Evolutionary conservation across 2,888 invertebrate genomes (phyloP), one percentile per base, ranked within the genome.

Genomic region (Plemyria rubiginata): DNA sequence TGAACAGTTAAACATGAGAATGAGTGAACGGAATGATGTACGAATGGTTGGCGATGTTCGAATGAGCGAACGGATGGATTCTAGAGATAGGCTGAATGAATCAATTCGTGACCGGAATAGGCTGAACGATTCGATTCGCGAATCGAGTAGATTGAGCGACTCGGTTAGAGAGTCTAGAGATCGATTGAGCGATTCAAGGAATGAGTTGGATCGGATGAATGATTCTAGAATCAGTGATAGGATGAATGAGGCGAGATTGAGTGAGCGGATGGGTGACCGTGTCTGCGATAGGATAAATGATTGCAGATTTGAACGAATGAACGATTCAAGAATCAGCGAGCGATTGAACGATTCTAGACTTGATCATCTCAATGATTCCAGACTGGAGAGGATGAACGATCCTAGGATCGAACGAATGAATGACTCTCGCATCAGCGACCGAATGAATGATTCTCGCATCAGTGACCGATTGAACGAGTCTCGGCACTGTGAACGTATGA

Each of bases 211-310:
- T 32, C 50, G 76, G 48, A 67, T 80, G 61, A 83, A 79, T 13
- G 84, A 82, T 13, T 74, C 80, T 0, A 78, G 84, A 61, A 78
- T 85, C 41, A 79, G 80, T 63, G 87, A 86, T 13, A 73, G 87
- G 64, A 76, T 84, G 75, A 85, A 81, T n/a, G 86, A 86, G 55
- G 73, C 81, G 3, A 76, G 85, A 4, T 67, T 81, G 62, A 62
- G 62, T 41, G 62, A 61, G 36, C 43, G 57, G 6, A 70, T 80
- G 64, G 32, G 50, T 29, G 56, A 54, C 32, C 54, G 60, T 0
- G 46, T 46, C 36, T 74, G 67, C 11, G 73, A 72, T 58, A 65
- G 71, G 8, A 38, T 71, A 63, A 80, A 76, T 36, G 84, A 85
- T 15, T 74, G 82, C 0, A 72, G 77, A 7, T 63, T 75, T 36